Conservation (phyloP, 2,113 vertebrate species). For the Carettochelys insculpta region DNA sequence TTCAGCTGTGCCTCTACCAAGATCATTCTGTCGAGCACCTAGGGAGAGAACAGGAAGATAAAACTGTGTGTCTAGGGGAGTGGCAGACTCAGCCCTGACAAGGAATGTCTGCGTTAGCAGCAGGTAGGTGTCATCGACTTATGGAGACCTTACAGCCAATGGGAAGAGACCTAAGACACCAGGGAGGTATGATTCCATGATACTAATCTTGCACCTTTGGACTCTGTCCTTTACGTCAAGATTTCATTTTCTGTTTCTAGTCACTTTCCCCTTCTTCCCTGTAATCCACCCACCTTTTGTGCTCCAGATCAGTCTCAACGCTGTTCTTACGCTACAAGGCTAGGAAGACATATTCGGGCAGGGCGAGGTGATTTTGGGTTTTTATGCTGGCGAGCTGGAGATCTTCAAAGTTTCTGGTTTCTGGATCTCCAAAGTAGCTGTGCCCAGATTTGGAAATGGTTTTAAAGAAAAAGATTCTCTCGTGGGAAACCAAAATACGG, state of each 20-base stretch:
- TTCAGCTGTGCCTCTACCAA: constrained; percentile 49
- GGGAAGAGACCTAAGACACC: neutral
- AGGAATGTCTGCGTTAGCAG: fast-evolving
- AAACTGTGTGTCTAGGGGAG: neutral
- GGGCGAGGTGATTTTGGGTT: neutral
- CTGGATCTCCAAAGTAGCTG: neutral
- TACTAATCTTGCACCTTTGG: neutral
- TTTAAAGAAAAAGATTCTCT: neutral
- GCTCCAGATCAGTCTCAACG: neutral
- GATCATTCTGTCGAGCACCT: constrained; percentile 29
- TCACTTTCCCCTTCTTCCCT: neutral
- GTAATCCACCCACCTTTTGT: neutral
- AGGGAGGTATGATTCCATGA: neutral
- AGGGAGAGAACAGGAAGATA: fast-evolving
- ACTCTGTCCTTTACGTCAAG: neutral
- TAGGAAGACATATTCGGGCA: neutral
- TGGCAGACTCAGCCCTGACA: neutral
- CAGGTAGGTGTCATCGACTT: neutral
- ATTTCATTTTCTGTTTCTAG: too few species aligned
- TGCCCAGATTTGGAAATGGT: neutral
- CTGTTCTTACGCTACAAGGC: neutral
- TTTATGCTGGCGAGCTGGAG: neutral
- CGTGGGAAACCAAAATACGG: neutral
- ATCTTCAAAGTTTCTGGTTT: too few species aligned
- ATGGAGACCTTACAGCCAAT: neutral